A percentile compares a stretch with the other conserved stretches of the same genome.
Evolutionary conservation across 2,888 invertebrate species (phyloP).

Genomic region (Drosophila mayaguana): DNA sequence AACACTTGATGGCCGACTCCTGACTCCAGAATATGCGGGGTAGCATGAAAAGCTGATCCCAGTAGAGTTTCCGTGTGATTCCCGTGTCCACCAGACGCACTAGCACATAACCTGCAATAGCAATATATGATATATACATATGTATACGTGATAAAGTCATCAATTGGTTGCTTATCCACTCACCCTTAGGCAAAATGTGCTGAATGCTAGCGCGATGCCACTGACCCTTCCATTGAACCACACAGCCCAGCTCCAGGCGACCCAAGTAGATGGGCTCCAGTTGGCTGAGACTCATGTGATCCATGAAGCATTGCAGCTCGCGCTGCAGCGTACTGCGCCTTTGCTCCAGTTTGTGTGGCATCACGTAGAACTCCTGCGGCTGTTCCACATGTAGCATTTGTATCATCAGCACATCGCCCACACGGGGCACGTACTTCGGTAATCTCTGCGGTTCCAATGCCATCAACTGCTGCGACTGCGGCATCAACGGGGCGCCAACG

Average conservation of each 20-base stretch:
- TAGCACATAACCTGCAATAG: conserved; percentile 57
- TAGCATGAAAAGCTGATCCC: conserved; percentile 86
- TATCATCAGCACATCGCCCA: conserved; percentile 84
- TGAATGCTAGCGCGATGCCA: conserved; percentile 82
- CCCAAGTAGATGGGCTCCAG: conserved; percentile 80
- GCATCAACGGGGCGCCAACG: neutral
- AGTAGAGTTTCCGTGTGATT: conserved; percentile 86
- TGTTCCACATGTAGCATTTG: conserved; percentile 87
- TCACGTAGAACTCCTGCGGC: conserved; percentile 89
- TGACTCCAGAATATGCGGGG: conserved; percentile 65
- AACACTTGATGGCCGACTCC: conserved; percentile 80
- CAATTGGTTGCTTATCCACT: neutral
- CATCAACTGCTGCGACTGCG: conserved; percentile 22
- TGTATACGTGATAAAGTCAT: neutral
- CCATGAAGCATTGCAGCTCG: conserved; percentile 61
- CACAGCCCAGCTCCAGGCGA: conserved; percentile 73
- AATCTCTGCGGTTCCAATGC: conserved; percentile 44
- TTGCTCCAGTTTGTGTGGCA: conserved; percentile 63
- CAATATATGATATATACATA: neutral
- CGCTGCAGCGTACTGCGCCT: conserved; percentile 17
- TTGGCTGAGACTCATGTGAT: conserved; percentile 4
- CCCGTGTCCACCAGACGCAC: conserved; percentile 87
- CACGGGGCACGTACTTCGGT: neutral
- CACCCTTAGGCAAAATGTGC: conserved; percentile 71
- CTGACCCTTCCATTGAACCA: conserved; percentile 54